Evolutionary conservation across 2,113 vertebrate species (phyloP), one percentile per base, ranked within the genome.

Genomic region (Sphyrna mokarran): DNA sequence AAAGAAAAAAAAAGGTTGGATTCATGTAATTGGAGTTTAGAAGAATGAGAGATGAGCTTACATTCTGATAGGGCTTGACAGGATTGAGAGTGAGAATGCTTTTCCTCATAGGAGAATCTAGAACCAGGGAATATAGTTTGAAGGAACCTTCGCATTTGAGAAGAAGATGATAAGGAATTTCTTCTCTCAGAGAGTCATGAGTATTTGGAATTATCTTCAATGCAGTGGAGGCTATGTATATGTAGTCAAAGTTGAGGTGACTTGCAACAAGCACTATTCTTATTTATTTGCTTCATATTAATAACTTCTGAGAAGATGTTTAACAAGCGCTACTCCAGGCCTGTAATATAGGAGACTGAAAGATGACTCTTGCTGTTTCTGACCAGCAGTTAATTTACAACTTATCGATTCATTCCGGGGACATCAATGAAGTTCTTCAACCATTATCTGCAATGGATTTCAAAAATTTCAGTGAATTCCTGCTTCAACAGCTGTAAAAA

Each of bases 361-460:
- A 70, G 90, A 58, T 23, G 37, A 18, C 37, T 94, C 66, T 94
- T 94, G 40, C 40, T 95, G 94, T 72, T 54, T 76, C 94, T 95
- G 69, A 95, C 69, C 40, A 95, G 11, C 40, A 33, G 94, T 76
- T 95, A 72, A 95, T 95, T 72, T 95, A 54, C 11, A 14, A 22
- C 68, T 76, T 70, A 95, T 72, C 76, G 68, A 72, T 95, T 54
- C 33, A 14, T 33, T 95, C 26, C 72, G 23, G 69, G 66, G 91
- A 69, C 43, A 70, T 94, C 91, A 94, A 70, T 69, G 66, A 94
- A 94, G 22, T 68, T 90, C 61, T 90, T 69, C 91, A 76, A 72
- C 94, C 18, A 23, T 72, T 72, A 76, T 23, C 37, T 69, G 43
- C 69, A 54, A 68, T 3, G 68, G 70, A 72, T 95, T 72, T 76